Percentiles rank a stretch among this genome's conserved stretches.
Conservation (phyloP, 1,140 invertebrate species). For the Rhyzopertha dominica region DNA sequence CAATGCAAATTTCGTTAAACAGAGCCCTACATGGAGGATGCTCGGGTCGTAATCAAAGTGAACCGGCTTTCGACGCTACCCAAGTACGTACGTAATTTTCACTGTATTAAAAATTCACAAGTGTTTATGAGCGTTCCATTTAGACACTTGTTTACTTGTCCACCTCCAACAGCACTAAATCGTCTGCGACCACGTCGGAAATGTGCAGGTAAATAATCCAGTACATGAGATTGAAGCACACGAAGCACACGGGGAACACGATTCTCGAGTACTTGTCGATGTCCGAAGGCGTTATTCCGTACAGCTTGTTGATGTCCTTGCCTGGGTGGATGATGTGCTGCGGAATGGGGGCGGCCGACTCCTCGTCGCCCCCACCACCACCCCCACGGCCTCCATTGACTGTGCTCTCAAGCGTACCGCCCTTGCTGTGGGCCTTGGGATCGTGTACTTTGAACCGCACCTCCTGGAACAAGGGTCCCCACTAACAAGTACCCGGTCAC, state of each 20-base stretch:
- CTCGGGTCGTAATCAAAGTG: no score
- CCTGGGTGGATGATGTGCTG: conserved; percentile 64
- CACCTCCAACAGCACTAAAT: conserved; percentile 79
- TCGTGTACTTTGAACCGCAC: conserved; percentile 91
- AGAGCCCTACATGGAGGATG: no score
- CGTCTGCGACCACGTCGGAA: conserved; percentile 88
- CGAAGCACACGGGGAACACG: conserved; percentile 94
- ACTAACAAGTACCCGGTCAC: conserved; percentile 52
- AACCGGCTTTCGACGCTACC: no score
- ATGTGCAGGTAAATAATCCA: conserved; percentile 97
- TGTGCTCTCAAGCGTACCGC: conserved; percentile 83
- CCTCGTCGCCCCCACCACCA: conserved; percentile 60
- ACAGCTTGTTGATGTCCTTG: conserved; percentile 79
- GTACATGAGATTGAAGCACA: conserved; percentile 97
- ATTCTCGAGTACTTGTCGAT: conserved; percentile 96
- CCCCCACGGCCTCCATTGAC: conserved; percentile 72
- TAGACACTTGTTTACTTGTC: conserved; percentile 56
- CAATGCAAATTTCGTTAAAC: no score
- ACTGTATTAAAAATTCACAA: conserved; percentile 27
- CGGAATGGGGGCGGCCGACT: conserved; percentile 61
- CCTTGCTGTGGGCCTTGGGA: conserved; percentile 86
- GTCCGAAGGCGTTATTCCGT: conserved; percentile 88
- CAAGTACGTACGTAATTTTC: no score
- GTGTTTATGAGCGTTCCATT: conserved; percentile 20
- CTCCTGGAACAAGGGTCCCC: conserved; percentile 78